Percentiles rank a stretch among this genome's conserved stretches.
Evolutionary conservation across 1,140 invertebrate species (phyloP).

Genomic region (Trachymyrmex septentrionalis): DNA sequence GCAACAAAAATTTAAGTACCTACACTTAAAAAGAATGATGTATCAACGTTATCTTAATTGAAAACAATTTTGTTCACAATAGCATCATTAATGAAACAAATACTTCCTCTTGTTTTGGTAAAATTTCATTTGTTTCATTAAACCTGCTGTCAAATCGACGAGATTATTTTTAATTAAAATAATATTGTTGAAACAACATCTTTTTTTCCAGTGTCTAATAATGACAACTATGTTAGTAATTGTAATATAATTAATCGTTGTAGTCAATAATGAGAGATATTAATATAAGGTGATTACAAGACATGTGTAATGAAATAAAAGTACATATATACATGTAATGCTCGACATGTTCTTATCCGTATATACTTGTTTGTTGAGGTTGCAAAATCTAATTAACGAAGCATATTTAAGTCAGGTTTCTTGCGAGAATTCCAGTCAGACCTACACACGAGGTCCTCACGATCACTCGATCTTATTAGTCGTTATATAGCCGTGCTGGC

Average conservation of each 20-base stretch:
- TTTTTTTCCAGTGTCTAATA: no score
- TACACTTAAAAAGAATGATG: no score
- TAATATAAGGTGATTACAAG: conserved; percentile 8
- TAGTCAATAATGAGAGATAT: background rate
- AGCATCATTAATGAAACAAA: no score
- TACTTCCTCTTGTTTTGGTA: no score
- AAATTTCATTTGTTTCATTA: no score
- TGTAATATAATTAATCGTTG: background rate
- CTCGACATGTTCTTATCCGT: conserved; percentile 9
- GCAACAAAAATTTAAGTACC: background rate
- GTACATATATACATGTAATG: background rate
- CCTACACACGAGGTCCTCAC: background rate
- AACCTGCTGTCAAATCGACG: no score
- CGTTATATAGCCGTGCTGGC: background rate
- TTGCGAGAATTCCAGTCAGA: conserved; percentile 5
- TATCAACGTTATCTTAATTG: no score
- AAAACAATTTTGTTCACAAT: no score
- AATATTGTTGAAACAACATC: no score
- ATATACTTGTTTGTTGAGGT: background rate
- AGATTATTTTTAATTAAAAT: no score
- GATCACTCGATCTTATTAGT: conserved; percentile 9
- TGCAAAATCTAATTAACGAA: conserved; percentile 12
- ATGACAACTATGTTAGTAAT: background rate
- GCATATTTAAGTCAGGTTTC: background rate
- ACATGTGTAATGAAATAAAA: conserved; percentile 4